Conservation (phyloP, 1,140 invertebrate genomes). For the Pectinophora gossypiella region DNA sequence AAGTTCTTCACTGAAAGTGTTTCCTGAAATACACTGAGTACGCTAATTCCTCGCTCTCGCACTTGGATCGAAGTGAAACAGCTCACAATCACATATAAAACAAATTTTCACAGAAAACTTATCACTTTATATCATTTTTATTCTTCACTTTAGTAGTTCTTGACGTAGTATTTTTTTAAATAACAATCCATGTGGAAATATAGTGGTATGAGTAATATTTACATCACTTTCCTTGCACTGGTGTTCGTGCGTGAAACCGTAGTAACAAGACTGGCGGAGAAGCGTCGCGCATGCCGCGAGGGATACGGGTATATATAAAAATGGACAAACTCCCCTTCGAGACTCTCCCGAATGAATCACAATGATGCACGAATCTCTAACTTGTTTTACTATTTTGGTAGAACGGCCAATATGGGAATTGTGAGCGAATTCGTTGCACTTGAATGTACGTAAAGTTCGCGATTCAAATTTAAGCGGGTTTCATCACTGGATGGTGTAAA, state of each 20-base stretch:
- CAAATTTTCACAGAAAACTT: slow-evolving; percentile 47
- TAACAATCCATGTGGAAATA: slow-evolving; percentile 63
- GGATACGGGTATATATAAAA: slow-evolving; percentile 73
- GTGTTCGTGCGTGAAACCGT: slow-evolving; percentile 70
- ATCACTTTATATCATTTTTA: slow-evolving; percentile 28
- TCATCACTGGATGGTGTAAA: slow-evolving; percentile 47
- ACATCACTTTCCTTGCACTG: slow-evolving; percentile 66
- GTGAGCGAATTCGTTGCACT: too few species aligned
- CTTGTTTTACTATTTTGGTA: too few species aligned
- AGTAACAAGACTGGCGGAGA: slow-evolving; percentile 65
- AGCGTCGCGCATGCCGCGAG: slow-evolving; percentile 71
- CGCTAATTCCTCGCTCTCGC: slow-evolving; percentile 51
- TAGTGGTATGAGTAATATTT: slow-evolving; percentile 69
- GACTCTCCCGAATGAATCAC: slow-evolving; percentile 70
- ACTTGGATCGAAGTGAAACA: slow-evolving; percentile 63
- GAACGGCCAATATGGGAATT: too few species aligned
- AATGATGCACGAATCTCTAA: slow-evolving; percentile 42
- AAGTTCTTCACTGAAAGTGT: slow-evolving; percentile 68
- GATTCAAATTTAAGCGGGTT: slow-evolving; percentile 59
- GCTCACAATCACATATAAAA: slow-evolving; percentile 37
- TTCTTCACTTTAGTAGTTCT: slow-evolving; percentile 31
- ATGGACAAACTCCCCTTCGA: slow-evolving; percentile 72
- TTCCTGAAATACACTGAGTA: slow-evolving; percentile 70
- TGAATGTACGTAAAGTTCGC: too few species aligned
- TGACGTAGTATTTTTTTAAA: slow-evolving; percentile 32